phyloP scores from a whole-genome alignment of 2,888 invertebrate genomes.

The Xylophagus ater region DNA sequence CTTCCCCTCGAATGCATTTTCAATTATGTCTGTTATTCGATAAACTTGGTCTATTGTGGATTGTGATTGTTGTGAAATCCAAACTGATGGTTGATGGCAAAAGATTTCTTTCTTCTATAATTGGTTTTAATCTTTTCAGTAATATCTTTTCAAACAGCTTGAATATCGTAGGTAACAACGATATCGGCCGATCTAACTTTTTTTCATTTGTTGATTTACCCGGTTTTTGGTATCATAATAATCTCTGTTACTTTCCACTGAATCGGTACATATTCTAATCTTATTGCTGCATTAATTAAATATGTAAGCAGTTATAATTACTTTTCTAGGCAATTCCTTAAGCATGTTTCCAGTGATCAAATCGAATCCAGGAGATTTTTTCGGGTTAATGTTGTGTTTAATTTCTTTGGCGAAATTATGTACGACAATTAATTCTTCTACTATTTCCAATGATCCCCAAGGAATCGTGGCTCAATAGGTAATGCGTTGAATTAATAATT shows the following conservation, averaged over 20 bases:
- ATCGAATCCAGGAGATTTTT: neutral
- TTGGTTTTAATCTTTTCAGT: neutral
- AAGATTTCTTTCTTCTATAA: too few species aligned
- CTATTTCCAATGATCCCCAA: too few species aligned
- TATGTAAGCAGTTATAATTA: too few species aligned
- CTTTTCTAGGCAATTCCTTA: neutral
- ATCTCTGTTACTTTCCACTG: slow-evolving; percentile 18
- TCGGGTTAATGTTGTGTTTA: too few species aligned
- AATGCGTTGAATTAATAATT: too few species aligned
- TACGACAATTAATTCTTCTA: too few species aligned
- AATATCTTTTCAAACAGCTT: slow-evolving; percentile 16
- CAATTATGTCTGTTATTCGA: slow-evolving; percentile 11
- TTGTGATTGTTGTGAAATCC: slow-evolving; percentile 13
- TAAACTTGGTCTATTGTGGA: slow-evolving; percentile 16
- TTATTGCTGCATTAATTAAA: too few species aligned
- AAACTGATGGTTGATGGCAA: slow-evolving; percentile 15
- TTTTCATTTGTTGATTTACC: slow-evolving; percentile 11
- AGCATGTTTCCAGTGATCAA: neutral
- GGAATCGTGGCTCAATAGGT: too few species aligned
- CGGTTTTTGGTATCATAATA: slow-evolving; percentile 12
- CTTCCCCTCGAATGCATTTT: slow-evolving; percentile 2
- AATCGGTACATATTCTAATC: slow-evolving; percentile 15
- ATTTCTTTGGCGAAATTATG: too few species aligned
- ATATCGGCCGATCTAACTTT: slow-evolving; percentile 16
- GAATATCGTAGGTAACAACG: slow-evolving; percentile 13